A percentile compares a stretch with the other conserved stretches of the same genome.
phyloP scores from a whole-genome alignment of 2,888 invertebrate genomes.

The Chydorus sphaericus region DNA sequence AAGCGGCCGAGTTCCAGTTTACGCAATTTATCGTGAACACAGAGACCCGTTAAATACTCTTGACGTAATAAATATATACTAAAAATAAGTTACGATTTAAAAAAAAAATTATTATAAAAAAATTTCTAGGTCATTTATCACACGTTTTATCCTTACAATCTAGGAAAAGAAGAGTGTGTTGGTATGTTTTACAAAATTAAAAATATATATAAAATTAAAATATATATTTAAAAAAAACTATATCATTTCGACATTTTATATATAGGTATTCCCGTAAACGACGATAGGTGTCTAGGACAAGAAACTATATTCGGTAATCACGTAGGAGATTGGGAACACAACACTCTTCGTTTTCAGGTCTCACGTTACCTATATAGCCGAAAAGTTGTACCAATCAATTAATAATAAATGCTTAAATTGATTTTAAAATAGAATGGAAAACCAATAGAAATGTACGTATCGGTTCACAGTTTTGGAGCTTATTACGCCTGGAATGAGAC shows the following conservation, averaged over 20 bases:
- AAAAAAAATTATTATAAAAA: no score
- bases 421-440: constrained; percentile 13
- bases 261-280: constrained; percentile 33
- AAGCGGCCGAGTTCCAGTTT: constrained; percentile 14
- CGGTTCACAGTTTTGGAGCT: constrained; percentile 18
- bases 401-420: not conserved
- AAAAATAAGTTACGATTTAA: no score
- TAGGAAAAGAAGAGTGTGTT: constrained; percentile 39
- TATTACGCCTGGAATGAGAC: constrained; percentile 17
- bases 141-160: constrained; percentile 54
- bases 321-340: constrained; percentile 53
- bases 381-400: not conserved
- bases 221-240: no score
- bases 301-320: constrained; percentile 44
- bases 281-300: constrained; percentile 44
- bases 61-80: no score
- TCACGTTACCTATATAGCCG: not conserved
- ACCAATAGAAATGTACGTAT: constrained; percentile 15
- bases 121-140: constrained; percentile 54
- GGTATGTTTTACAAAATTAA: not conserved
- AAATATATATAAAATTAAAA: no score
- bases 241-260: not conserved
- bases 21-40: constrained; percentile 17
- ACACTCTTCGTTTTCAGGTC: constrained; percentile 42
- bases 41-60: constrained; percentile 23